phyloP scores from a whole-genome alignment of 1,140 invertebrate species.

The Choristoneura fumiferana region DNA sequence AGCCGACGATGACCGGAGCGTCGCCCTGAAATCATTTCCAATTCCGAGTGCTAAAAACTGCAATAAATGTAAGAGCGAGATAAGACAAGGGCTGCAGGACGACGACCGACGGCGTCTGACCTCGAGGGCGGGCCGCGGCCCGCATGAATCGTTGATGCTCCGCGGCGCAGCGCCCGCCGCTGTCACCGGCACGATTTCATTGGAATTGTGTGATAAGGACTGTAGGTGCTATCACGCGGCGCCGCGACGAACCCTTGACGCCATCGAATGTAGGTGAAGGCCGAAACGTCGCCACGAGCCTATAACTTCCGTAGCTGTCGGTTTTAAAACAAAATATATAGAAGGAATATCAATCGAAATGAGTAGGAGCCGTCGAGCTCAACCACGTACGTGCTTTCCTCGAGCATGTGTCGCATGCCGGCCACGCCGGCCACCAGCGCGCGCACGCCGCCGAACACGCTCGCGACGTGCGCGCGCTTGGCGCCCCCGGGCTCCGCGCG shows the following conservation, averaged over 20 bases:
- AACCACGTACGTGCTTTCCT: constrained; percentile 29
- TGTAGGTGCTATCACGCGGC: too few species aligned
- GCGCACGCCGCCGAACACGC: constrained; percentile 48
- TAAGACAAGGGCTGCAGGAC: background rate
- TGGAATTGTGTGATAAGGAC: too few species aligned
- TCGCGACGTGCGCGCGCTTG: constrained; percentile 18
- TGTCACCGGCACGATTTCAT: too few species aligned
- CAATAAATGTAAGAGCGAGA: background rate
- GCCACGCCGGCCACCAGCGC: constrained; percentile 52
- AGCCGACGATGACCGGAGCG: background rate
- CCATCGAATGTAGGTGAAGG: constrained; percentile 4
- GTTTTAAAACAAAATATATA: too few species aligned
- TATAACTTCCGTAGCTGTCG: too few species aligned
- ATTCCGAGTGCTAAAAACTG: background rate
- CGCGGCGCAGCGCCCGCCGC: too few species aligned
- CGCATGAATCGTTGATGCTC: constrained; percentile 9
- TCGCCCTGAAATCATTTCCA: background rate
- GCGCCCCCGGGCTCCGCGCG: constrained; percentile 33
- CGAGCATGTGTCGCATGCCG: constrained; percentile 40
- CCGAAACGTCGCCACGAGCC: background rate
- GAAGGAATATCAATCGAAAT: too few species aligned
- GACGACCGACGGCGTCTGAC: background rate
- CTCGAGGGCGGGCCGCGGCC: background rate
- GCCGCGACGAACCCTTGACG: too few species aligned
- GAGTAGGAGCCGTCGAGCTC: too few species aligned